Base-by-base conservation (phyloP, 2,888 invertebrate genomes). In the Tinea pellionella region DNA sequence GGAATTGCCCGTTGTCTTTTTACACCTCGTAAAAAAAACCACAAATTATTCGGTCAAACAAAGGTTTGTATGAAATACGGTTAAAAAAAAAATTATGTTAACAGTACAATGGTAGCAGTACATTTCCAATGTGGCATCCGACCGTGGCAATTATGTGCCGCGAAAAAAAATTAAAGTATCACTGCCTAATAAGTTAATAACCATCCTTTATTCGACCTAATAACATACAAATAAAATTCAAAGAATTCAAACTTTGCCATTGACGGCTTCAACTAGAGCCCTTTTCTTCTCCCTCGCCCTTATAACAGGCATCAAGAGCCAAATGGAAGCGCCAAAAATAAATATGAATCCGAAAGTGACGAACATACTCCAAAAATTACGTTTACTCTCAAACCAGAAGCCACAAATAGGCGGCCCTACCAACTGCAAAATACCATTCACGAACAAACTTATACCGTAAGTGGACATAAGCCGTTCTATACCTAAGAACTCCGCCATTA, bases 401-500 rank as follows among this genome's bases (percentile, higher is more conserved):
- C 95, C 95, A 70, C 95, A 95, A 18, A 95, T 81, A 0, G 94
- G 94, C 1, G 96, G 96, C 0, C 96, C 95, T 0, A 94, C 76
- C 59, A 96, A 73, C 72, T 96, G 96, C 15, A 95, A 73, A 12
- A 96, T 80, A 0, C 96, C 96, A 71, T 95, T 96, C 0, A 96
- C 92, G 68, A 96, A 95, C 19, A 96, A 80, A 66, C 95, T 94
- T 47, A 96, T 94, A 1, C 96, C 96, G 66, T 95, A 96, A 0
- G 95, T 94, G 0, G 95, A 94, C 69, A 94, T 94, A 0, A 96
- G 74, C 51, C 94, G 89, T 65, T 96, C 95, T 0, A 93, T 92
- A 0, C 96, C 96, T n/a, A 96, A 78, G 80, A 94, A 91, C 70
- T 96, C 95, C 0, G 95, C 94, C 94, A 96, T 94, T 0, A 96